phyloP scores from a whole-genome alignment of 2,113 vertebrate genomes.

The Mystacornis crossleyi region DNA sequence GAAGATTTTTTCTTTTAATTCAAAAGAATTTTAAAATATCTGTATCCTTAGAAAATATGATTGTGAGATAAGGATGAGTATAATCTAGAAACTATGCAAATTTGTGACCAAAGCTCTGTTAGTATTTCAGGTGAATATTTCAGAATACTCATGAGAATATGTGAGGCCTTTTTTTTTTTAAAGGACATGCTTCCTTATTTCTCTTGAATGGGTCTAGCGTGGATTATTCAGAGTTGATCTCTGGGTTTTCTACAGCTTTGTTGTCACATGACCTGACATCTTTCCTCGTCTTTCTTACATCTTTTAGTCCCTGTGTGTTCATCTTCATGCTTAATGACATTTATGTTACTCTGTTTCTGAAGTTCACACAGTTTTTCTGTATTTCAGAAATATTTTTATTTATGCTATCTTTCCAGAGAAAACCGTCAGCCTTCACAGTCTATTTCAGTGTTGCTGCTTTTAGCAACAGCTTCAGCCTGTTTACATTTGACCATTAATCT shows the following conservation, averaged over 20 bases:
- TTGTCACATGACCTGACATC: not conserved
- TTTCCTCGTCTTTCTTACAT: not conserved
- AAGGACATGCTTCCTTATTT: not conserved
- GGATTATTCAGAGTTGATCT: not conserved
- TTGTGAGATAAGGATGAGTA: not conserved
- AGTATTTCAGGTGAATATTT: not conserved
- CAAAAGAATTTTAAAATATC: not conserved
- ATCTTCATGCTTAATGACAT: not conserved
- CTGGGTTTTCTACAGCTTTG: not conserved
- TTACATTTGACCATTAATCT: not conserved
- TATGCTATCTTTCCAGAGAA: not conserved
- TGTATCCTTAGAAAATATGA: not conserved
- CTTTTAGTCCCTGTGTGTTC: not conserved
- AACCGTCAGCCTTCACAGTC: not conserved
- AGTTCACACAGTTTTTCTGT: not conserved
- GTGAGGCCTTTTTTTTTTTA: not conserved
- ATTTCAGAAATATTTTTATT: not conserved
- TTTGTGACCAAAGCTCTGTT: not conserved
- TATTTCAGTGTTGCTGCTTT: not conserved
- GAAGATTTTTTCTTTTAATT: not conserved
- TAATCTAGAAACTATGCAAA: not conserved
- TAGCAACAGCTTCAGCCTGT: not conserved
- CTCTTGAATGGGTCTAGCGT: not conserved
- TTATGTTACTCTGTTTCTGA: not conserved
- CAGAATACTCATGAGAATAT: not conserved